Evolutionary conservation across 1,140 invertebrate genomes (phyloP), one percentile per base, ranked within the genome.

Genomic region (Pseudobourletiella spinata): DNA sequence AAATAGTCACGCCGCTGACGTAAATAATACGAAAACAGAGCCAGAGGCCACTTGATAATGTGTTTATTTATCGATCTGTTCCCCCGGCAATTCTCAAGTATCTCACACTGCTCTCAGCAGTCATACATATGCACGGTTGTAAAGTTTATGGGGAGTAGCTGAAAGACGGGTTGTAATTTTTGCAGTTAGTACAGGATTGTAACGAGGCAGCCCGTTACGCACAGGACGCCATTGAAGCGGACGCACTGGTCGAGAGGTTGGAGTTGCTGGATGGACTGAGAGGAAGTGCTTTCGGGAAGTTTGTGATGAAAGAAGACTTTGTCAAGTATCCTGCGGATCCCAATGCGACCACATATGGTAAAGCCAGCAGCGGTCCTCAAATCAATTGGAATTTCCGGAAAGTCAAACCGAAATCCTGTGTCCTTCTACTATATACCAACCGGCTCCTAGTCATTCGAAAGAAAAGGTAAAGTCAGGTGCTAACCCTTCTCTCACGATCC

Each of bases 331-430:
- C 67, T 11, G 46, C 18, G 24, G 24, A 18, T 50, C 46, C 46
- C 46, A 50, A 50, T 66, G 65, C 39, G 67, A 69, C 30, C 48
- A 63, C 6, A 24, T 14, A n/a, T 50, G 2, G 48, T 55, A 32
- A 32, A 14, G 22, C 25, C 18, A n/a, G 63, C 44, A n/a, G 60
- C 15, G 61, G 57, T 16, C 29, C 39, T 32, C 66, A 68, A 50
- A 57, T 68, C n/a, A 68, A 68, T 44, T 69, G 67, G 67, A 69
- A 64, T 16, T 66, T 69, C 29, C 56, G 61, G 32, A 69, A 69
- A 54, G 42, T 28, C 0, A 69, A 66, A 32, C 25, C 61, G 29
- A 64, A 58, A n/a, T 58, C 61, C 24, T 69, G 61, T 35, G 62
- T 61, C 60, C 29, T 69, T 18, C 43, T 69, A 39, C 57, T 69